Conservation (phyloP, 2,888 invertebrate species). For the Priocnemis perturbator region DNA sequence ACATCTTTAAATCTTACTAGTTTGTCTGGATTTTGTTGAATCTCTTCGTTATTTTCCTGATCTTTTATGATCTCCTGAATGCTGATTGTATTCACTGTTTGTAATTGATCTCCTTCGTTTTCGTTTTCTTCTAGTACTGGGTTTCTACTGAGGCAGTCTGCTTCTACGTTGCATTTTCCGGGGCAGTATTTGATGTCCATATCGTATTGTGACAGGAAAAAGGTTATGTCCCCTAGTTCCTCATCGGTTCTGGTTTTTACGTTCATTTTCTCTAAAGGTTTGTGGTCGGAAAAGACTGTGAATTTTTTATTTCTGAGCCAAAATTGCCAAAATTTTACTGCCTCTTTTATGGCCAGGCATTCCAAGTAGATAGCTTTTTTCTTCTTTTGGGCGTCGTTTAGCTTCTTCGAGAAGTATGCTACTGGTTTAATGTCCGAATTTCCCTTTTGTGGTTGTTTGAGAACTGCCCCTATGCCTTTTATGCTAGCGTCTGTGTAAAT, state of each 20-base stretch:
- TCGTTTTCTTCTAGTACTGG: conserved; percentile 51
- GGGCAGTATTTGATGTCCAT: conserved; percentile 50
- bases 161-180: conserved; percentile 49
- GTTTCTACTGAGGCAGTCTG: too few species aligned
- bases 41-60: conserved; percentile 34
- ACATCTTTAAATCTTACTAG: conserved; percentile 20
- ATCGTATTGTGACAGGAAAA: conserved; percentile 56
- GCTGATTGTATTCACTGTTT: conserved; percentile 41
- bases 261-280: conserved; percentile 50
- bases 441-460: conserved; percentile 49
- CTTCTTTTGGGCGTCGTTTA: too few species aligned
- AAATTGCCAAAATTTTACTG: conserved; percentile 51
- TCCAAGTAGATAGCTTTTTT: too few species aligned
- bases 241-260: conserved; percentile 54
- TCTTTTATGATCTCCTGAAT: conserved; percentile 39
- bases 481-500: conserved; percentile 59
- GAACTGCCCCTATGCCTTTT: too few species aligned
- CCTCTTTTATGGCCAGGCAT: too few species aligned
- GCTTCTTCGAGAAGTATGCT: too few species aligned
- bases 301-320: conserved; percentile 38
- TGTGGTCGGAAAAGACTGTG: too few species aligned
- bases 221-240: conserved; percentile 51
- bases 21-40: conserved; percentile 20
- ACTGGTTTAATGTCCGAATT: conserved; percentile 46
- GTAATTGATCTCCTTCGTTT: conserved; percentile 41